These are phyloP conservation scores for Orchestes rusci DNA, from an alignment of 2,888 invertebrate genomes.

Conservation along the genomic window DNA sequence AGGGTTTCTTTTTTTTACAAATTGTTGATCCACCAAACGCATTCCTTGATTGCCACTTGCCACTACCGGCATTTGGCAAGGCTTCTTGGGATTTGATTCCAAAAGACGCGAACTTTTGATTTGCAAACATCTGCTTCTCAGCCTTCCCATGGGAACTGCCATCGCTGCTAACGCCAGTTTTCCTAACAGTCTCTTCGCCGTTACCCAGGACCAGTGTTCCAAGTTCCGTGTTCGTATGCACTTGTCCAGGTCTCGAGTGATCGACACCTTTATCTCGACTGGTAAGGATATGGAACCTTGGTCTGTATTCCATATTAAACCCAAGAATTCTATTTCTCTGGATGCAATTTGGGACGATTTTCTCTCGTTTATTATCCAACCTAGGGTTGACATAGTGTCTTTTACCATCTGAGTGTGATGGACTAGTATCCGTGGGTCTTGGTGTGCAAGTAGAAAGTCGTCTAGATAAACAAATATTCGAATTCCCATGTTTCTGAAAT, in stretches of 20 bases:
- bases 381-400: background rate
- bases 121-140: background rate
- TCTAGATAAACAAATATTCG: slow-evolving; percentile 1
- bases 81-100: background rate
- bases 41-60: background rate
- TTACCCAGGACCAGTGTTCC: slow-evolving; percentile 1
- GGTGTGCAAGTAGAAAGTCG: slow-evolving; percentile 1
- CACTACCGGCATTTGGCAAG: background rate
- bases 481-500: background rate
- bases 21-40: background rate
- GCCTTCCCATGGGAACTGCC: slow-evolving; percentile 9
- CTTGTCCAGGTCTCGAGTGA: background rate
- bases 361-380: slow-evolving; percentile 1
- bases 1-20: too few species aligned
- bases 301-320: slow-evolving; percentile 6
- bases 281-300: background rate
- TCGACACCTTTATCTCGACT: background rate
- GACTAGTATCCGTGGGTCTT: background rate
- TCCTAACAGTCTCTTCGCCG: slow-evolving; percentile 15
- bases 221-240: background rate
- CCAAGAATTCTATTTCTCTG: background rate
- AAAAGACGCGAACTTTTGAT: background rate
- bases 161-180: slow-evolving; percentile 20
- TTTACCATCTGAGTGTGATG: background rate
- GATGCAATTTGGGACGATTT: slow-evolving; percentile 1